A percentile compares a stretch with the other conserved stretches of the same genome.
Conservation (phyloP, 2,113 vertebrate species). For the Sinocyclocheilus anshuiensis region DNA sequence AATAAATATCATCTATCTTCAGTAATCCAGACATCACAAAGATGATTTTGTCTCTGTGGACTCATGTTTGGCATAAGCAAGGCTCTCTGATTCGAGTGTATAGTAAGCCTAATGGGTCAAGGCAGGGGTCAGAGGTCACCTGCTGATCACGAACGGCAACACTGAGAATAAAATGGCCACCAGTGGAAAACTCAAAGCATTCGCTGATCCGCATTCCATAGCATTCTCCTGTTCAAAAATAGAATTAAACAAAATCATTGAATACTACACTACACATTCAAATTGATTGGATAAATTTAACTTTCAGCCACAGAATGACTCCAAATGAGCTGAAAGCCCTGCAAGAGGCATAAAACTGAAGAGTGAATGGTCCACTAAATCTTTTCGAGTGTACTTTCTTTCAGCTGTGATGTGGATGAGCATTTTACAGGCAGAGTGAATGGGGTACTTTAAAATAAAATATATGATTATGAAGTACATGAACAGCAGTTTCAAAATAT, state of each 20-base stretch:
- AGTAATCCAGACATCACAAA: conserved; percentile 40
- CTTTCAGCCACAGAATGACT: not conserved
- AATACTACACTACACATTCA: not conserved
- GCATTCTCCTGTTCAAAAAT: conserved; percentile 84
- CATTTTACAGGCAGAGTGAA: not conserved
- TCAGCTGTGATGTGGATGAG: not conserved
- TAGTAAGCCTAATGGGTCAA: conserved; percentile 31
- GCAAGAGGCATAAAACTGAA: not conserved
- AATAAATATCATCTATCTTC: conserved; percentile 35
- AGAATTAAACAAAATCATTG: not conserved
- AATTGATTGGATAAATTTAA: too few species aligned
- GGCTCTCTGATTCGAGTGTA: not conserved
- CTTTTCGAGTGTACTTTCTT: not conserved
- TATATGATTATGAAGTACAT: too few species aligned
- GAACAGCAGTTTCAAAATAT: too few species aligned
- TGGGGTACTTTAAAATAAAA: not conserved
- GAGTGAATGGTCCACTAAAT: not conserved
- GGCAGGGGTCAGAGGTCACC: conserved; percentile 81
- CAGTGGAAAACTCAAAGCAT: conserved; percentile 70
- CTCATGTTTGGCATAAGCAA: conserved; percentile 27
- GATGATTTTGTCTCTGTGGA: conserved; percentile 22
- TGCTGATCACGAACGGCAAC: conserved; percentile 78
- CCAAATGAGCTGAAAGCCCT: not conserved
- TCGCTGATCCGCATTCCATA: conserved; percentile 88
- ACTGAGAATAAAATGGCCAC: conserved; percentile 77